phyloP scores from a whole-genome alignment of 1,140 invertebrate species.

The Zaprionus tsacasi region DNA sequence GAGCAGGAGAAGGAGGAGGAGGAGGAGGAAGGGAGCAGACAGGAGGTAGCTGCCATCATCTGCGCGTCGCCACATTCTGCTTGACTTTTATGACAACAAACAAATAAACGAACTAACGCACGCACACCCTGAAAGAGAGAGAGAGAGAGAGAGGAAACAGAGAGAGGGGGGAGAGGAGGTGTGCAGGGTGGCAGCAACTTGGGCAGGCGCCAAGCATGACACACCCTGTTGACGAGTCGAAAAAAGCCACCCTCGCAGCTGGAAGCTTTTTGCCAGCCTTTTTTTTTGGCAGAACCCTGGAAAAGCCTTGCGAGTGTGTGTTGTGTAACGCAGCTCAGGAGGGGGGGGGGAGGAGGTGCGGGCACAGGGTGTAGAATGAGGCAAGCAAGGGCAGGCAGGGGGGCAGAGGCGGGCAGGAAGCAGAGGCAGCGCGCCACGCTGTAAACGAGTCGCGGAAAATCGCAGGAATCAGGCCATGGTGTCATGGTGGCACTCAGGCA shows the following conservation, averaged over 20 bases:
- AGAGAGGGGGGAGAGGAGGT: not conserved
- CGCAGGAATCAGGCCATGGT: conserved; percentile 70
- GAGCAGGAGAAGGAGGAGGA: not conserved
- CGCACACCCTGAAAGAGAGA: conserved; percentile 9
- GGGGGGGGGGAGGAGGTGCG: not conserved
- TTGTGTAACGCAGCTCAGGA: conserved; percentile 35
- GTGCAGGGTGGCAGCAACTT: not conserved
- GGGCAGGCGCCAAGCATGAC: conserved; percentile 23
- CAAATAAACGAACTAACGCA: conserved; percentile 46
- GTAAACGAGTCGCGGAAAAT: conserved; percentile 36
- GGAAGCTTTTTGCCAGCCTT: conserved; percentile 25
- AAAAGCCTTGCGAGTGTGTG: conserved; percentile 19
- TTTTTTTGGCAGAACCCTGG: conserved; percentile 30
- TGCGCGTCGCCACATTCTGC: conserved; percentile 25
- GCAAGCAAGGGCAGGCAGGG: too few species aligned
- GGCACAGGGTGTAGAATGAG: not conserved
- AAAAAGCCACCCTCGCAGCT: conserved; percentile 25
- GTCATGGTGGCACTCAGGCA: conserved; percentile 50
- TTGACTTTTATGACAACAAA: conserved; percentile 57
- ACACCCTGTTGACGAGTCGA: conserved; percentile 22
- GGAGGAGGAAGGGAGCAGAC: not conserved
- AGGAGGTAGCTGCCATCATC: not conserved
- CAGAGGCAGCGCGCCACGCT: conserved; percentile 14
- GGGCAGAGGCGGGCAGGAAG: not conserved
- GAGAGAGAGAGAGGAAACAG: not conserved